Conservation (phyloP, 2,888 invertebrate species). For the Brachylomia viminalis region DNA sequence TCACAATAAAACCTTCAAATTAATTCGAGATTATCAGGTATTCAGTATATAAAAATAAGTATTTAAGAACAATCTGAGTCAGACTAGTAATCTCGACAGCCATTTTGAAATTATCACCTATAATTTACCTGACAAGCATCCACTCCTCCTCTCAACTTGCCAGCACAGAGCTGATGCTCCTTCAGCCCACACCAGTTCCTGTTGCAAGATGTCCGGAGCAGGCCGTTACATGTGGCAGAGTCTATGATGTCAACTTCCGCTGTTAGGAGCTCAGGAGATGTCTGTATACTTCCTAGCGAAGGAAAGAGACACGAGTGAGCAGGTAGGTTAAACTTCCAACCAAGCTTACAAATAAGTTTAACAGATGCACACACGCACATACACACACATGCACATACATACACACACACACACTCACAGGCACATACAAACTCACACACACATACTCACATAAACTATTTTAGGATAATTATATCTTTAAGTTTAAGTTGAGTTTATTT, state of each 20-base stretch:
- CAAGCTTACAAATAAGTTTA: not conserved
- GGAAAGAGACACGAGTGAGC: not conserved
- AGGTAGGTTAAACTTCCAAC: not conserved
- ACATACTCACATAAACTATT: no score
- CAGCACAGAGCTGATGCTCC: constrained; percentile 82
- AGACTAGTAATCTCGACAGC: not conserved
- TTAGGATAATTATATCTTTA: no score
- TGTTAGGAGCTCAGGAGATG: constrained; percentile 76
- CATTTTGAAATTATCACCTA: not conserved
- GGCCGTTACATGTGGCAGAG: constrained; percentile 67
- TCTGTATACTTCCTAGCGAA: constrained; percentile 64
- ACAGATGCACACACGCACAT: no score
- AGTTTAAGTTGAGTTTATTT: no score
- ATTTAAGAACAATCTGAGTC: not conserved
- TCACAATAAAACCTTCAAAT: no score
- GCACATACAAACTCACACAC: no score
- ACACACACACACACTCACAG: no score
- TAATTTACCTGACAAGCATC: constrained; percentile 81
- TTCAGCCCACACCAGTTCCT: constrained; percentile 77
- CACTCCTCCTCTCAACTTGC: constrained; percentile 78
- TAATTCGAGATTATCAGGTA: not conserved
- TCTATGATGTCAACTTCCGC: constrained; percentile 77
- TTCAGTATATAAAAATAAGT: not conserved
- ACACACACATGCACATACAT: no score
- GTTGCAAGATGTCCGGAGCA: constrained; percentile 71